Conservation (phyloP, 2,888 invertebrate genomes). For the Lasioglossum vierecki region DNA sequence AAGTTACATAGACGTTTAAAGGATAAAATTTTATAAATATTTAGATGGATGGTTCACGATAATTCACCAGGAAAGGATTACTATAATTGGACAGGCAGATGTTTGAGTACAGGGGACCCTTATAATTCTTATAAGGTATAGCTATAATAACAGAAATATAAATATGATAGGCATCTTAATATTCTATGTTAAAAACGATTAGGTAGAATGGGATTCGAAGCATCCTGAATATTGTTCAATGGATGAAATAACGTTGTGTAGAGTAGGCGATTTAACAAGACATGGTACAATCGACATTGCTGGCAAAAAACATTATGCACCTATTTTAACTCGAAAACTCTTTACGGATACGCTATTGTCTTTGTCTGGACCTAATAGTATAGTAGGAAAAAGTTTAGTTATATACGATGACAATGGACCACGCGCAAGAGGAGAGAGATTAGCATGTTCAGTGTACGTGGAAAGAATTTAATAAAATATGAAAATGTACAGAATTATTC, state of each 20-base stretch:
- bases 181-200: constrained; percentile 30
- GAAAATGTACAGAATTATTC: background rate
- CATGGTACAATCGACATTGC: constrained; percentile 90
- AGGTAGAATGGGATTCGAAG: constrained; percentile 87
- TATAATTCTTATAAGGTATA: constrained; percentile 91
- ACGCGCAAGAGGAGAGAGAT: constrained; percentile 93
- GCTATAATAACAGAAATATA: constrained; percentile 9
- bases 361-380: constrained; percentile 89
- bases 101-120: constrained; percentile 91
- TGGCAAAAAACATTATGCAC: constrained; percentile 88
- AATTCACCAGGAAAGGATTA: constrained; percentile 93
- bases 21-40: constrained; percentile 46
- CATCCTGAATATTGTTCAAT: constrained; percentile 87
- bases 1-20: background rate
- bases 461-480: constrained; percentile 76
- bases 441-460: constrained; percentile 92
- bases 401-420: constrained; percentile 95
- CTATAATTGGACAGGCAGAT: constrained; percentile 95
- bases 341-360: constrained; percentile 92
- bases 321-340: constrained; percentile 88
- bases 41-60: constrained; percentile 93
- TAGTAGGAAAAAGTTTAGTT: constrained; percentile 93
- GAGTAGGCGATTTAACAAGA: constrained; percentile 92
- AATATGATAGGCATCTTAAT: constrained; percentile 3
- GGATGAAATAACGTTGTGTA: constrained; percentile 87